Base-by-base conservation (phyloP, 1,140 invertebrate species). In the Ostrea denselamellosa region DNA sequence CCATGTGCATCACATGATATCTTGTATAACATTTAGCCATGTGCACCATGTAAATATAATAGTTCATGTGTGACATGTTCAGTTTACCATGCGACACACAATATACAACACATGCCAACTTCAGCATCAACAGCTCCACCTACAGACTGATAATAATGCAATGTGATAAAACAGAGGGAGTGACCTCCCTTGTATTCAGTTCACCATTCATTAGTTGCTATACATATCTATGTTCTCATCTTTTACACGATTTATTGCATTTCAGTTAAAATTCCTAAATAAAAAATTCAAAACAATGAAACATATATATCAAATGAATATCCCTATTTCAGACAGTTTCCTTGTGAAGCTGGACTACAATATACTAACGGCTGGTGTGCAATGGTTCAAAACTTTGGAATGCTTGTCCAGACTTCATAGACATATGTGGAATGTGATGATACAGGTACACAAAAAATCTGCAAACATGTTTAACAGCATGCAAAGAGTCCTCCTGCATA, bases 1-100 rank as follows among this genome's bases (percentile, higher is more conserved):
- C 68, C 68, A 77, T 77, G 68, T 77, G 68, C 68, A 28, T 77
- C 68, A 77, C 68, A 77, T 77, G 68, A 25, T 77, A 77, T 28
- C 22, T 34, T 77, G 68, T 77, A 77, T 28, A 77, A 77, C 68
- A 77, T 77, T 77, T 77, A 25, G 25, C 68, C 68, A 14, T 77
- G 68, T 77, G 68, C 68, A 77, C 22, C 68, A 77, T 77, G 68
- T 77, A 77, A 34, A 77, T 19, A 77, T 34, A 77, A 2, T 77
- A 14, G 17, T 25, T 77, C 68, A 77, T 77, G 68, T 77, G 68
- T 14, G 28, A 77, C 25, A 25, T 34, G 22, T 34, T 25, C 14
- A 25, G 28, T 77, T 77, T 77, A 77, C 68, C 68, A 77, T 62
- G 56, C n/a, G 56, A 62, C 56, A 62, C 56, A 19, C 56, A 62